phyloP scores from a whole-genome alignment of 1,140 invertebrate genomes.

The Chironomus striatipennis region DNA sequence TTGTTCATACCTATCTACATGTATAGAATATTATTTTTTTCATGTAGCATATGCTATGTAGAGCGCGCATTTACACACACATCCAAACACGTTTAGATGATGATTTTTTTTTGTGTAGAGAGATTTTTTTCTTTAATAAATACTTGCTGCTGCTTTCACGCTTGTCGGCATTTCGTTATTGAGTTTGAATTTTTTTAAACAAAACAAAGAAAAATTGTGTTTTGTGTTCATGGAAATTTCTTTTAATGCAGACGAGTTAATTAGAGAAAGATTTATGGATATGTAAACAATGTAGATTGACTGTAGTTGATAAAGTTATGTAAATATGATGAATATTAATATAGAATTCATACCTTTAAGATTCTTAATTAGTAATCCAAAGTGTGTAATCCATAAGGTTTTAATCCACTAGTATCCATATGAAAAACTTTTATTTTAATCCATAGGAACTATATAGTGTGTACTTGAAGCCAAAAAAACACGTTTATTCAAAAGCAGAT shows the following conservation, averaged over 20 bases:
- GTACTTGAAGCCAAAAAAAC: neutral
- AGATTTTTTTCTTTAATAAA: neutral
- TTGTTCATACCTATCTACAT: neutral
- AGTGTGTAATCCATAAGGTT: neutral
- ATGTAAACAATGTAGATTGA: neutral
- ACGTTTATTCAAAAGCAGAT: constrained; percentile 11
- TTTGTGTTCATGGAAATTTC: neutral
- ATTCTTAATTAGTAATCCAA: neutral
- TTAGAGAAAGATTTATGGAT: neutral
- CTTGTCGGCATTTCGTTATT: neutral
- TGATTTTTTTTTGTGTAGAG: neutral
- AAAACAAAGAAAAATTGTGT: neutral
- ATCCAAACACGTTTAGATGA: neutral
- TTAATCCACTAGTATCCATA: neutral
- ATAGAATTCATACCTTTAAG: neutral
- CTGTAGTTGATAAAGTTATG: too few relatives aligned
- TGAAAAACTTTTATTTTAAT: neutral
- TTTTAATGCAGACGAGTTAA: neutral
- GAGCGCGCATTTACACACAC: neutral
- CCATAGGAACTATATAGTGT: neutral
- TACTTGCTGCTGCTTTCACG: neutral
- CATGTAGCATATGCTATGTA: constrained; percentile 18
- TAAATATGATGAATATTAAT: too few relatives aligned
- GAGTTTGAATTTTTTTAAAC: neutral
- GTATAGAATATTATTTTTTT: neutral